Evolutionary conservation across 2,797 vertebrate species (phyloP).

Genomic region (Myotis planiceps): DNA sequence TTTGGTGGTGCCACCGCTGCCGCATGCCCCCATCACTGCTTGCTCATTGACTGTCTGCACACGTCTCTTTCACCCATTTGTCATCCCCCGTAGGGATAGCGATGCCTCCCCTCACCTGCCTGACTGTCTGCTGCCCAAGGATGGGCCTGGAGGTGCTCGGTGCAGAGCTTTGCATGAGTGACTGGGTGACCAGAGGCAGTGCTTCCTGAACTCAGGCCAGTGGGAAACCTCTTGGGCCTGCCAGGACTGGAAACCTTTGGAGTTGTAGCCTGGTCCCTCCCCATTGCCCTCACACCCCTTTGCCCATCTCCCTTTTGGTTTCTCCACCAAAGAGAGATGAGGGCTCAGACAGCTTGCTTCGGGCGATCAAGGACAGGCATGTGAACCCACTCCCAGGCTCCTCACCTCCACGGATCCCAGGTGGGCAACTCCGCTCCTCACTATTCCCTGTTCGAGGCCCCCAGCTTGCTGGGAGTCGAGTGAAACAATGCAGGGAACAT

Average conservation of each 20-base stretch:
- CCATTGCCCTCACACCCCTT: not conserved
- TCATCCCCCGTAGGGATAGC: rapidly evolving
- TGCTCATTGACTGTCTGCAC: not conserved
- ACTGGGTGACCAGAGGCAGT: not conserved
- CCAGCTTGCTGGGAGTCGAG: not conserved
- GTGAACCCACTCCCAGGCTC: not conserved
- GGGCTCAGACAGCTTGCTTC: not conserved
- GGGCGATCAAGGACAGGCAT: not conserved
- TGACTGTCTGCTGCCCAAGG: not conserved
- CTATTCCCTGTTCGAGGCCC: rapidly evolving
- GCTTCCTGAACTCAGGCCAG: not conserved
- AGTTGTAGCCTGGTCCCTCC: not conserved
- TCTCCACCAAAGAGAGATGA: not conserved
- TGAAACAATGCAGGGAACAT: not conserved
- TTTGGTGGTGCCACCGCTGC: not conserved
- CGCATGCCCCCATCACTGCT: rapidly evolving
- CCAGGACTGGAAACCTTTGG: not conserved
- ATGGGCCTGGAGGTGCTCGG: too few relatives aligned
- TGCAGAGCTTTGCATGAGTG: rapidly evolving
- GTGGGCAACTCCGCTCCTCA: not conserved
- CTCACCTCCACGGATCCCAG: not conserved
- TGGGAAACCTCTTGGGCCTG: not conserved
- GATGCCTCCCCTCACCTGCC: not conserved
- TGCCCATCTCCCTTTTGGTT: not conserved
- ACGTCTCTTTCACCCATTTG: not conserved